Evolutionary conservation across 2,113 vertebrate species (phyloP).

Genomic region (Poicephalus meyeri): DNA sequence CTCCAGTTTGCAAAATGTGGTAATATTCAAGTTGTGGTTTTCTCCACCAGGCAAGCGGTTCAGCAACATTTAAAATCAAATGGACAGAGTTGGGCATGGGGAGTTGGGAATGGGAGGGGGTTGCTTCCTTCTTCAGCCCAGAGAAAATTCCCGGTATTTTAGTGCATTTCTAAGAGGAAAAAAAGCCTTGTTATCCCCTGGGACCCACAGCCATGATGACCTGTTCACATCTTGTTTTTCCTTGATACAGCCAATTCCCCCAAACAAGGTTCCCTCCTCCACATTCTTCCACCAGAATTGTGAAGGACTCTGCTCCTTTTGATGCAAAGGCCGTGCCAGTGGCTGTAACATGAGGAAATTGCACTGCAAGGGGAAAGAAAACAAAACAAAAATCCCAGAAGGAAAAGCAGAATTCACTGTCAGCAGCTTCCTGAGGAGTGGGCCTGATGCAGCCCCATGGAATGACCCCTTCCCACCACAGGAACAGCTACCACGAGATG

Average conservation of each 20-base stretch:
- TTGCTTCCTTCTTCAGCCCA: background rate
- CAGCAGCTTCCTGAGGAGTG: constrained; percentile 27
- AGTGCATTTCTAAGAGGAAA: constrained; percentile 24
- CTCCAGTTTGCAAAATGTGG: constrained; percentile 71
- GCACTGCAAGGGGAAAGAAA: background rate
- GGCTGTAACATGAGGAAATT: constrained; percentile 44
- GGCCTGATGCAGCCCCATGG: background rate
- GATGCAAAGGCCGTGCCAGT: constrained; percentile 37
- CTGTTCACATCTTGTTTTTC: constrained; percentile 29
- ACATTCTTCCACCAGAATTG: constrained; percentile 30
- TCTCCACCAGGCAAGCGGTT: constrained; percentile 50
- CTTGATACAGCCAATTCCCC: constrained; percentile 30
- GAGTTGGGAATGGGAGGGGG: background rate
- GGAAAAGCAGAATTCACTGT: constrained; percentile 42
- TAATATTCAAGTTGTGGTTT: constrained; percentile 75
- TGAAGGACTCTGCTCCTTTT: background rate
- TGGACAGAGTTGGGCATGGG: constrained; percentile 10
- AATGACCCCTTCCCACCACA: background rate
- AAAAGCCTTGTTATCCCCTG: background rate
- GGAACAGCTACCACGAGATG: background rate
- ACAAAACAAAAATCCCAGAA: constrained; percentile 38
- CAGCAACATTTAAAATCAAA: constrained; percentile 72
- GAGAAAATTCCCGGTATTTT: constrained; percentile 45
- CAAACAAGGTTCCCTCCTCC: constrained; percentile 14
- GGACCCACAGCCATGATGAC: background rate